A percentile compares a stretch with the other conserved stretches of the same genome.
phyloP scores from a whole-genome alignment of 1,140 invertebrate genomes.

The Ceratina japonica region DNA sequence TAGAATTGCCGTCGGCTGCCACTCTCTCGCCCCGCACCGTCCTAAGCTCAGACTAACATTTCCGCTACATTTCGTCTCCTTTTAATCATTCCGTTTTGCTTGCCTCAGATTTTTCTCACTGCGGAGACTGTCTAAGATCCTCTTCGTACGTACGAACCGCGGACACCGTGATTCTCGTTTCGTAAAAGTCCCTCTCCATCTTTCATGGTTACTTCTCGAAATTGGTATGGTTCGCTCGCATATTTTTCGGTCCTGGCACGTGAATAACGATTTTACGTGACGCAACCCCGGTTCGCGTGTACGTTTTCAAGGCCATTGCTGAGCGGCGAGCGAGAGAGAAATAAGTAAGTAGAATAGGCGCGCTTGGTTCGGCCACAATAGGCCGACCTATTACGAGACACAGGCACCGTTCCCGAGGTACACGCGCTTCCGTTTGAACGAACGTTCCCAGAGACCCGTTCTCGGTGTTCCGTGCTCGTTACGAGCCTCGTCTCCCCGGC shows the following conservation, averaged over 20 bases:
- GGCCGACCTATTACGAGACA: constrained; percentile 53
- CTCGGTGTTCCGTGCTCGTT: constrained; percentile 35
- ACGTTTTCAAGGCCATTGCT: neutral
- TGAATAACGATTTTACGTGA: too few relatives aligned
- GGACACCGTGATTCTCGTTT: neutral
- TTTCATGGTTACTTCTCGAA: too few relatives aligned
- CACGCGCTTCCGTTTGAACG: constrained; percentile 50
- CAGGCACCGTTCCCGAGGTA: constrained; percentile 58
- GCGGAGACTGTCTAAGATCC: too few relatives aligned
- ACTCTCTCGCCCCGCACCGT: constrained; percentile 5
- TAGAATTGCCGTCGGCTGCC: neutral
- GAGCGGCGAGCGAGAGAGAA: neutral
- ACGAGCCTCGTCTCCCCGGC: neutral
- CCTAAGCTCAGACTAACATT: neutral
- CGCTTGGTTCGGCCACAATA: constrained; percentile 26
- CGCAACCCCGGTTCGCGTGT: neutral
- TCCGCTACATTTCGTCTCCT: too few relatives aligned
- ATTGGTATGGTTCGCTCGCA: too few relatives aligned
- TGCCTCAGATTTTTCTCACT: too few relatives aligned
- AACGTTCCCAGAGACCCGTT: constrained; percentile 31
- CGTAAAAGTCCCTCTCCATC: neutral
- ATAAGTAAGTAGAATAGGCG: neutral
- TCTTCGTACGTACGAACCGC: too few relatives aligned
- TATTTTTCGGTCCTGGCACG: too few relatives aligned
- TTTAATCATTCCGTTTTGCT: too few relatives aligned